Conservation (phyloP, 35 echinoderm and acorn worm species). For the Patiria miniata region DNA sequence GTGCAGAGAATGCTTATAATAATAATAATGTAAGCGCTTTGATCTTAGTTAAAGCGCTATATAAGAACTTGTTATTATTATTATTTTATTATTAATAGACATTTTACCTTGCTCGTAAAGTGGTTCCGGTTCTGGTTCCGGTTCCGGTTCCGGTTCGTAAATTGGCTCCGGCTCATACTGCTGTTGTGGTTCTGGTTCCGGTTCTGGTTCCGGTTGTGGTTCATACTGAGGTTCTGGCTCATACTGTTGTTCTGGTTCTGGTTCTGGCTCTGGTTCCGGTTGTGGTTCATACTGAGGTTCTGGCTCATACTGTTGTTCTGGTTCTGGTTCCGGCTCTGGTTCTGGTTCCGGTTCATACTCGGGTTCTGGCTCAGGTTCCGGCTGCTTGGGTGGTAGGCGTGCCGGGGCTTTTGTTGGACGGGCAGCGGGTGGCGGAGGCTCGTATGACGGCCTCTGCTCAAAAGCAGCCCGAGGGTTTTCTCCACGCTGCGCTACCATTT, state of each 20-base stretch:
- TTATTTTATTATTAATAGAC: too few species aligned
- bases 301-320: constrained; percentile 15
- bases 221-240: constrained; percentile 37
- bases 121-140: constrained; percentile 31
- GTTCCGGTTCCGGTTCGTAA: background rate
- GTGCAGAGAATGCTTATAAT: too few species aligned
- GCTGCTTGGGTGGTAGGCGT: constrained; percentile 35
- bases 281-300: constrained; percentile 68
- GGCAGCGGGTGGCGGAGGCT: constrained; percentile 43
- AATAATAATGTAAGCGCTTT: too few species aligned
- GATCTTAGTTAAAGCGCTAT: too few species aligned
- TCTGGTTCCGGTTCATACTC: background rate
- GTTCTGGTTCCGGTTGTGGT: constrained; percentile 47
- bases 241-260: constrained; percentile 56
- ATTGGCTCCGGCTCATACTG: constrained; percentile 31
- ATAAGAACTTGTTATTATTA: too few species aligned
- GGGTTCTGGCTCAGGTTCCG: constrained; percentile 63
- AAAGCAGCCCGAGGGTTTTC: constrained; percentile 60
- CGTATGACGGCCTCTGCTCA: constrained; percentile 24
- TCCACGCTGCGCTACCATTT: constrained; percentile 57
- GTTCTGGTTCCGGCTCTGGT: constrained; percentile 72
- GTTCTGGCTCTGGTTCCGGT: background rate
- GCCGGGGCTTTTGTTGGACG: constrained; percentile 6
- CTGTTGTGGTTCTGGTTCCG: constrained; percentile 1
- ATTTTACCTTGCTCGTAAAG: background rate